A percentile compares a stretch with the other conserved stretches of the same genome.
Conservation (phyloP, 2,113 vertebrate species). For the Melierax canorus region DNA sequence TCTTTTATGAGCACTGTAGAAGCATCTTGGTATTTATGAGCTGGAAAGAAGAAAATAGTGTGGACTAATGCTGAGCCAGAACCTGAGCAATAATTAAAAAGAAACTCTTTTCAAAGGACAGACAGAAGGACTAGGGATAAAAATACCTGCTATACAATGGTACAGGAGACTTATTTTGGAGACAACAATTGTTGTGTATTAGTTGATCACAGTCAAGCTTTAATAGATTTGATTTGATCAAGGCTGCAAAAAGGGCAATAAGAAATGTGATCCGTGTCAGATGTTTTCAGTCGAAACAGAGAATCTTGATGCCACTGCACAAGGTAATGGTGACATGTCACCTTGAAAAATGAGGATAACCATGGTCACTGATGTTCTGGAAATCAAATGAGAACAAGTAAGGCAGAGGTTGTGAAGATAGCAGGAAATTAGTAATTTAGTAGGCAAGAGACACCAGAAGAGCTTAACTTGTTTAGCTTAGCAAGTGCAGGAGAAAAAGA, state of each 20-base stretch:
- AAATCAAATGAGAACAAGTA: neutral
- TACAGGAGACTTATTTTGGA: neutral
- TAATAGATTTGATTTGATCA: no score
- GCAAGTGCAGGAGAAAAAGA: neutral
- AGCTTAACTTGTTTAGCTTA: neutral
- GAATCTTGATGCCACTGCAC: neutral
- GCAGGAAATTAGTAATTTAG: neutral
- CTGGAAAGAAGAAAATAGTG: neutral
- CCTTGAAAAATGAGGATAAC: neutral
- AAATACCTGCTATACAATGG: neutral
- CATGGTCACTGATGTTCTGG: neutral
- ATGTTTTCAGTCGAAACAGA: neutral
- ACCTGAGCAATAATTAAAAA: neutral
- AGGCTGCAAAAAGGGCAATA: neutral
- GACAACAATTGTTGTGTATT: neutral
- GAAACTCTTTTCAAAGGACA: neutral
- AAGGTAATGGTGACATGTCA: neutral
- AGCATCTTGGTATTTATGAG: neutral
- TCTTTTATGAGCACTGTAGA: neutral
- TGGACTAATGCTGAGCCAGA: neutral
- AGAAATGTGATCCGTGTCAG: neutral
- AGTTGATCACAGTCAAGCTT: neutral
- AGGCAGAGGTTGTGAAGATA: neutral
- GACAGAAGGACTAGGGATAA: neutral
- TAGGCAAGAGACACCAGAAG: neutral